These are phyloP conservation scores for Notiomystis cincta DNA, from an alignment of 2,113 vertebrate genomes.

Conservation along the genomic window DNA sequence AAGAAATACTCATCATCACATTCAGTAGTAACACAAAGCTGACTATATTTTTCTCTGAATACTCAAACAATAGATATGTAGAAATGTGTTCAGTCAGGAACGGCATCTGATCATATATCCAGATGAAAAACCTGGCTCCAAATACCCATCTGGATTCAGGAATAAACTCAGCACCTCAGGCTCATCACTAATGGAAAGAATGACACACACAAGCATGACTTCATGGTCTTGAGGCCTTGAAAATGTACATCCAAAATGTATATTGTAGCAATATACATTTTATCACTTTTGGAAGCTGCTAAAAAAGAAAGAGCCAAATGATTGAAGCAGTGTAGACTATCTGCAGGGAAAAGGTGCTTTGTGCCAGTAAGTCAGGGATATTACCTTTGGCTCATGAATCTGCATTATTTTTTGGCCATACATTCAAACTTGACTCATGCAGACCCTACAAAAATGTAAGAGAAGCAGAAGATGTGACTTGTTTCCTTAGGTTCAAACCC, in stretches of 20 bases:
- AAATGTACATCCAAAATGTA: background rate
- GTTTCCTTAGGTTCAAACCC: background rate
- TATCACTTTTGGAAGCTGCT: slow-evolving; percentile 15
- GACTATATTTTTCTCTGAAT: background rate
- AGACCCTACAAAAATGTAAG: background rate
- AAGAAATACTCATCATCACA: background rate
- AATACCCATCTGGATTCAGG: background rate
- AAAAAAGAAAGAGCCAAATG: slow-evolving; percentile 20
- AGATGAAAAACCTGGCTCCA: background rate
- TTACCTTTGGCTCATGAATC: background rate
- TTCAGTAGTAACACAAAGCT: background rate
- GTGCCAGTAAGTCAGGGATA: background rate
- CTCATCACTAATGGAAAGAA: slow-evolving; percentile 42
- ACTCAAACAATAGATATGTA: background rate
- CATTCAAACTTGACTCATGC: background rate
- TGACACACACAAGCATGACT: background rate
- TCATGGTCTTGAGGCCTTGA: background rate
- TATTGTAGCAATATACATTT: background rate
- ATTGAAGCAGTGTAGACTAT: background rate
- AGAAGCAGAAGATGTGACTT: background rate
- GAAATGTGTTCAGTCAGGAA: background rate
- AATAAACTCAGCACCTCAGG: background rate
- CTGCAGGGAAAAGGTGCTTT: background rate
- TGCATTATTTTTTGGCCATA: background rate
- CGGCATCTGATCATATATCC: background rate